Evolutionary conservation across 2,113 vertebrate species (phyloP).

Genomic region (Chauna torquata): DNA sequence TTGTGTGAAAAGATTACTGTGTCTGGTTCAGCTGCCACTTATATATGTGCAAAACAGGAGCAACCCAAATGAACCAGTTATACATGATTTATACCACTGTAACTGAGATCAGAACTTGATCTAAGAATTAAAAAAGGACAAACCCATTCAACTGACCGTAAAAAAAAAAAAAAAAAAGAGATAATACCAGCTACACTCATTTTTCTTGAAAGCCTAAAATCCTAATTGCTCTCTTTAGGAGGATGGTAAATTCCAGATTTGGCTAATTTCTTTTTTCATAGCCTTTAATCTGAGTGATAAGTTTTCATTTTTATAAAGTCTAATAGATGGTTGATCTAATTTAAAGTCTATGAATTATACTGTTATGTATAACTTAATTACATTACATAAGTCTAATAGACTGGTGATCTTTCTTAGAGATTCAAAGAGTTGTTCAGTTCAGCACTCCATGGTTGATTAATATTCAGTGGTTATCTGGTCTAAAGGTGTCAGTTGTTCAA

Average conservation of each 20-base stretch:
- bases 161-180: neutral
- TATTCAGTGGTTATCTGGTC: conserved; percentile 69
- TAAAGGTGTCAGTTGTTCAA: conserved; percentile 69
- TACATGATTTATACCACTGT: neutral
- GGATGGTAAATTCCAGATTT: conserved; percentile 1
- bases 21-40: neutral
- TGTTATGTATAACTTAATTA: conserved; percentile 67
- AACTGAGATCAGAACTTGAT: neutral
- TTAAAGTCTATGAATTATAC: conserved; percentile 75
- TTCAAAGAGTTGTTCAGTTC: conserved; percentile 58
- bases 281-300: conserved; percentile 67
- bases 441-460: conserved; percentile 58
- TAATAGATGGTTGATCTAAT: conserved; percentile 71
- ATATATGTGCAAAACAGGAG: neutral
- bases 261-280: conserved; percentile 61
- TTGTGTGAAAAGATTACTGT: neutral
- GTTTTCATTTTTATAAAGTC: conserved; percentile 66
- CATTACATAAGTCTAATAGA: conserved; percentile 61
- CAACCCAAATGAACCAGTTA: neutral
- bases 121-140: neutral
- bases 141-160: neutral
- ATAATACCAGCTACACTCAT: neutral
- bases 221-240: neutral
- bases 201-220: neutral
- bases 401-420: conserved; percentile 61